Base-by-base conservation (phyloP, 1,140 invertebrate species). In the Augochlora pura region DNA sequence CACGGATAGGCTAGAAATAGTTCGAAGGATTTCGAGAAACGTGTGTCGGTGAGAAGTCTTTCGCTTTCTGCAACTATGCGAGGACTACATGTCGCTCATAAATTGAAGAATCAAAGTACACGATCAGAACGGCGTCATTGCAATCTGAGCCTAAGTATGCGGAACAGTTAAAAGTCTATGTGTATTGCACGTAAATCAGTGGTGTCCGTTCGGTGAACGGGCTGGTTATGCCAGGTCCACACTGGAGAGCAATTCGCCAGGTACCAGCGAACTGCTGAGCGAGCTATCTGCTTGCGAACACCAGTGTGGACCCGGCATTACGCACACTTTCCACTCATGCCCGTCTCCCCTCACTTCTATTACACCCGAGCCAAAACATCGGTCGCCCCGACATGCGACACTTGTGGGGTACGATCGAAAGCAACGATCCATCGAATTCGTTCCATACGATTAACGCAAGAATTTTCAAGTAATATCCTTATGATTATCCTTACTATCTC, bases 301-400 rank as follows among this genome's bases (percentile, higher is more conserved):
- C 1, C 32, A 32, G 32, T 32, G 32, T 32, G 32, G 32, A 4
- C 32, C 32, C 32, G 32, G 32, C 32, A 32, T 32, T 32, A 75
- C 38, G 64, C 46, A 82, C 73, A 77, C 72, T 84, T 80, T 84
- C 72, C 66, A 80, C 82, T 66, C 82, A 59, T 77, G 49, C 49
- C 68, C 23, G 71, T 64, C 49, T 80, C 80, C 63, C 25, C 62
- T 9, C 38, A 66, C 69, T 77, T 66, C 59, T 23, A 52, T 86
- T 85, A 63, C 49, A 49, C 32, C 27, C 71, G 77, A 86, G 85
- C 73, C 73, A 68, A 69, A 72, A 75, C 62, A 77, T 83, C 82
- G 68, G 64, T 79, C 76, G n/a, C 71, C 62, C 78, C 42, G 70
- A 74, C 73, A 62, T 60, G 42, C 57, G 46, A 80, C 71, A 83